Evolutionary conservation across 1,140 invertebrate genomes (phyloP), one percentile per base, ranked within the genome.

Genomic region (Amphibalanus amphitrite): DNA sequence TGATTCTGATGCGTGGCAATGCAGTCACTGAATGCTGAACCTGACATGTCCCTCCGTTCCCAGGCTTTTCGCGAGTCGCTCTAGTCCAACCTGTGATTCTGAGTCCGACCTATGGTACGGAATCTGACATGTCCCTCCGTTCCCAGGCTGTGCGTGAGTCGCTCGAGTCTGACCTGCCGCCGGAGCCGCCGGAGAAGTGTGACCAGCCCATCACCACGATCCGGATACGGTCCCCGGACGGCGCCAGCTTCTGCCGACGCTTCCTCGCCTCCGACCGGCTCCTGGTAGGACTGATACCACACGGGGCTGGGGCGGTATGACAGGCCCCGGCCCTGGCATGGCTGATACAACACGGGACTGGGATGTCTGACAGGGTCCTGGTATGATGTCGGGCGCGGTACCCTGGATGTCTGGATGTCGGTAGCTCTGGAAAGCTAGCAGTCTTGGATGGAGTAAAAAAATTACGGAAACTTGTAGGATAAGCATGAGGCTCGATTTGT

Each of bases 201-300:
- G 64, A 71, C 69, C 74, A 76, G 28, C 75, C 76, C 28, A 6
- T 65, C 3, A 77, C 75, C 29, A 74, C 74, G 23, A 77, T 83
- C 33, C 73, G 82, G 72, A 77, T 83, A 73, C 76, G 82, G 59
- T 74, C 79, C n/a, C 81, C 82, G 17, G 76, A 76, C 33, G 81
- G 81, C 15, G 76, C 78, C 29, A 77, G 77, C 28, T 75, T 83
- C 68, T 75, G 70, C 28, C 75, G 82, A 13, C 76, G 81, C 69
- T 83, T 83, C 71, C 74, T 75, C 28, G 78, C 77, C 10, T 69
- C 75, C 26, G 77, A 79, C 28, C 77, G 78, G 47, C 74, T 83
- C 6, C 74, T 77, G 84, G 87, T 86, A 59, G 64, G 10, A n/a
- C n/a, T n/a, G n/a, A n/a, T 65, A 23, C 3, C n/a, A 3, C n/a